Evolutionary conservation across 2,797 vertebrate genomes (phyloP).

Genomic region (Trachurus trachurus): DNA sequence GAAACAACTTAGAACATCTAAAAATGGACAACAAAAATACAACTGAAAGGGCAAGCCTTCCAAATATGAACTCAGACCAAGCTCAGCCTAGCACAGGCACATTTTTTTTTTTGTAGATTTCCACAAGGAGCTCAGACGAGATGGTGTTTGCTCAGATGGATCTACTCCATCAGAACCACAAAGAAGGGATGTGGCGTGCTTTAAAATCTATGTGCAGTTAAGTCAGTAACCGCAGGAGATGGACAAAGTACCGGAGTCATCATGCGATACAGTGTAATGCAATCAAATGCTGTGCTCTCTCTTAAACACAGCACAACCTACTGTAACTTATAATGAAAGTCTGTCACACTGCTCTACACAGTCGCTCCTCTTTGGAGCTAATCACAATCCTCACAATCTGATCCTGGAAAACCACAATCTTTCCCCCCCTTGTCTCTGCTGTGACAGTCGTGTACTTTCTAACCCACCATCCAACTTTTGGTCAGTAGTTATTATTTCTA

Average conservation of each 20-base stretch:
- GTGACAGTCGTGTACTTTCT: too few relatives aligned
- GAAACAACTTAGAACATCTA: conserved; percentile 75
- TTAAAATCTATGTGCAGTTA: conserved; percentile 45
- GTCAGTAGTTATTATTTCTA: too few relatives aligned
- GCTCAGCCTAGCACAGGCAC: conserved; percentile 42
- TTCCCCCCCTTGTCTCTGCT: too few relatives aligned
- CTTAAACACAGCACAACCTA: conserved; percentile 5
- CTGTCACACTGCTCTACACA: not conserved
- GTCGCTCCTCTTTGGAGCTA: not conserved
- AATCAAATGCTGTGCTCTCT: not conserved
- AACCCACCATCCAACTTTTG: too few relatives aligned
- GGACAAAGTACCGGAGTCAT: conserved; percentile 25
- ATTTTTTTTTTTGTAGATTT: conserved; percentile 57
- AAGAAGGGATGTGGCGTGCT: conserved; percentile 16
- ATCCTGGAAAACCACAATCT: conserved; percentile 4
- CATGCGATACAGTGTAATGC: not conserved
- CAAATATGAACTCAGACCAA: conserved; percentile 55
- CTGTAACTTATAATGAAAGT: conserved; percentile 5
- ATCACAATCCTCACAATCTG: not conserved
- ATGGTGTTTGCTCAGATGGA: conserved; percentile 55
- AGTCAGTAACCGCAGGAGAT: conserved; percentile 15
- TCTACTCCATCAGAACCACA: conserved; percentile 51
- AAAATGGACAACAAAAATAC: conserved; percentile 72
- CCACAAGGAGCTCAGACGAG: conserved; percentile 57
- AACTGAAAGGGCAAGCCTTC: conserved; percentile 56